Percentiles rank a stretch among this genome's conserved stretches.
These are phyloP conservation scores for Dunckerocampus dactyliophorus DNA, from an alignment of 2,113 vertebrate species.

Conservation along the genomic window DNA sequence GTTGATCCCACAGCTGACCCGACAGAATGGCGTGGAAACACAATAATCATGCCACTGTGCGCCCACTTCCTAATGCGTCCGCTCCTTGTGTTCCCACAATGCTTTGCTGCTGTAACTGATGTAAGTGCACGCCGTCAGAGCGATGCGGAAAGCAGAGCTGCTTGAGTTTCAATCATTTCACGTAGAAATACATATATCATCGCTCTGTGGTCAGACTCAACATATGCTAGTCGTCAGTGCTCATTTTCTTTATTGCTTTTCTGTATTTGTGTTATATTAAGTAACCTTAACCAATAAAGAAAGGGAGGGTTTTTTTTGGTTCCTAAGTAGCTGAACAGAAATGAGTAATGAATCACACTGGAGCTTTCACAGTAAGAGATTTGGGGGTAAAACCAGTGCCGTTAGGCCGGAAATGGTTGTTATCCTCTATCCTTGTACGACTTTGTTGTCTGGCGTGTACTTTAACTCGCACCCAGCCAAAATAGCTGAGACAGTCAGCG, in stretches of 20 bases:
- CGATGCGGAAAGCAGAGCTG: conserved; percentile 4
- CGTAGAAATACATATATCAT: background rate
- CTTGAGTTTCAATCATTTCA: conserved; percentile 13
- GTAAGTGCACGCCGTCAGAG: conserved; percentile 28
- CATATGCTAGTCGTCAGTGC: background rate
- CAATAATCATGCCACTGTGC: conserved; percentile 43
- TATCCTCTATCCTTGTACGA: conserved; percentile 18
- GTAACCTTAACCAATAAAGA: background rate
- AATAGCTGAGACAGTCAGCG: conserved; percentile 42
- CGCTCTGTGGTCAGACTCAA: conserved; percentile 5
- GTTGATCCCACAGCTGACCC: conserved; percentile 27
- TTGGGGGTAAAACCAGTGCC: too few relatives aligned
- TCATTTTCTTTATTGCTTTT: background rate
- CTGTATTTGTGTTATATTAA: background rate
- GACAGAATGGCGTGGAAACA: conserved; percentile 47
- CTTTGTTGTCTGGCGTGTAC: conserved; percentile 31
- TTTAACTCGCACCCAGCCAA: conserved; percentile 49
- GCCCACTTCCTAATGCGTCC: conserved; percentile 48
- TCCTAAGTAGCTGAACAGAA: background rate
- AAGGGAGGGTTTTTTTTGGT: background rate
- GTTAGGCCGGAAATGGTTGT: background rate
- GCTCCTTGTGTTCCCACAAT: conserved; percentile 39
- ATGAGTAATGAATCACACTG: background rate
- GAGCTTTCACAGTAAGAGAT: background rate
- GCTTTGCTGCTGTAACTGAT: conserved; percentile 39